Percentiles rank a stretch among this genome's conserved stretches.
Evolutionary conservation across 2,797 vertebrate genomes (phyloP).

Genomic region (Macroramphosus scolopax): DNA sequence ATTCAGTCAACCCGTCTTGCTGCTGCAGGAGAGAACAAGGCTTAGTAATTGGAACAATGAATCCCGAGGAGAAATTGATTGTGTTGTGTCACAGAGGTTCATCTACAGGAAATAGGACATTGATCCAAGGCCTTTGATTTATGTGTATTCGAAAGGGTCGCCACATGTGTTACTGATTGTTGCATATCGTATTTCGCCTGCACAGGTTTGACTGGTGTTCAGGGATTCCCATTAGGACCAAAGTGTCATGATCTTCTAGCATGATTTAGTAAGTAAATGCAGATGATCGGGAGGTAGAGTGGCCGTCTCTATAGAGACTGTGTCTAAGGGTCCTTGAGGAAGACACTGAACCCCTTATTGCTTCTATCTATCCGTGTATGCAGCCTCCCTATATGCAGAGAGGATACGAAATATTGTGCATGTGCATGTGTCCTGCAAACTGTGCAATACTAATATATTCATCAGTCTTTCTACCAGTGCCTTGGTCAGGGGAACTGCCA

Average conservation of each 20-base stretch:
- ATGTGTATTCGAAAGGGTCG: constrained; percentile 39
- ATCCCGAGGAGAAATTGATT: constrained; percentile 58
- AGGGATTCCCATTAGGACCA: constrained; percentile 24
- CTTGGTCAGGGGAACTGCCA: no score
- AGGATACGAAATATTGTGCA: no score
- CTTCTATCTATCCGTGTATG: no score
- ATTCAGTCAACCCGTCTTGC: constrained; percentile 28
- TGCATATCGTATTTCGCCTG: constrained; percentile 54
- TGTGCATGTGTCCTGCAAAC: no score
- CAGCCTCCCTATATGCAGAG: no score
- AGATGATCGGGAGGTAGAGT: no score
- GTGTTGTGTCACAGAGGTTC: constrained; percentile 46
- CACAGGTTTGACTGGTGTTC: constrained; percentile 7
- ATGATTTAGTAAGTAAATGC: constrained; percentile 14
- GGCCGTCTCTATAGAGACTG: no score
- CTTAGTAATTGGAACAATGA: constrained; percentile 57
- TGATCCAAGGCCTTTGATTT: constrained; percentile 59
- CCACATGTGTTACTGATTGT: constrained; percentile 28
- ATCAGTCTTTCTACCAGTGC: no score
- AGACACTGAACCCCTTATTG: no score
- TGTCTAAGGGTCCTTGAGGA: no score
- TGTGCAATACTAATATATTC: background rate
- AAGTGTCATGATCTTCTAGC: constrained; percentile 7
- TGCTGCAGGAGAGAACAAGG: constrained; percentile 37
- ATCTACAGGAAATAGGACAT: constrained; percentile 57